Conservation (phyloP, 2,113 vertebrate genomes). For the Phalacrocorax aristotelis region DNA sequence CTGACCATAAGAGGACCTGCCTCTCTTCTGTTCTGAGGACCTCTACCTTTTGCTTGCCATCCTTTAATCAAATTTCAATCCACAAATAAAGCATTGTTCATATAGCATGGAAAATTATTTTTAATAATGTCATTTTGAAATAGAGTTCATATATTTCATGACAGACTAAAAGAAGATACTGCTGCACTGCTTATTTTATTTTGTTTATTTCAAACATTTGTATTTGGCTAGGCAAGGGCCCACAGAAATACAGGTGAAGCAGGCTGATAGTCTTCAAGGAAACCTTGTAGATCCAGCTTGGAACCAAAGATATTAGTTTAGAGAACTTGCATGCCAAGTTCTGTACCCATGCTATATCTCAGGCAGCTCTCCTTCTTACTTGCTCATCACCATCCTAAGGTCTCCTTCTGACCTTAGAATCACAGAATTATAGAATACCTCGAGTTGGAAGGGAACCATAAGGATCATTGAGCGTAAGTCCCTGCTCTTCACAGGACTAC, state of each 20-base stretch:
- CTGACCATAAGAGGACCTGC: background rate
- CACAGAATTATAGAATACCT: background rate
- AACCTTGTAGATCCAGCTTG: background rate
- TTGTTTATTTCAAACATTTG: background rate
- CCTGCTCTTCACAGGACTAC: background rate
- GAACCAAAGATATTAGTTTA: background rate
- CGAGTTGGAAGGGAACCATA: background rate
- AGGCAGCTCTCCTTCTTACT: background rate
- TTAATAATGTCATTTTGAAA: background rate
- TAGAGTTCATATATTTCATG: background rate
- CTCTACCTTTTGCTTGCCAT: background rate
- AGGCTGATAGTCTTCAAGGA: background rate
- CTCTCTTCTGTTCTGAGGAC: background rate
- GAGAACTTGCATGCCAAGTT: background rate
- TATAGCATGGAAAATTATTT: background rate
- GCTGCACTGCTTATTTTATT: background rate
- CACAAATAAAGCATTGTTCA: background rate
- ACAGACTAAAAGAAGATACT: background rate
- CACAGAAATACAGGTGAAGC: background rate
- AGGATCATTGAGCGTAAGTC: fast-evolving
- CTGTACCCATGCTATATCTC: background rate
- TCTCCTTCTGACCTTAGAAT: background rate
- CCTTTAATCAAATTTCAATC: background rate
- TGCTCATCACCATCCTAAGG: background rate
- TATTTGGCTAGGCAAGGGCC: background rate